Conservation (phyloP, 2,888 invertebrate species). For the Sepioteuthis lessoniana region DNA sequence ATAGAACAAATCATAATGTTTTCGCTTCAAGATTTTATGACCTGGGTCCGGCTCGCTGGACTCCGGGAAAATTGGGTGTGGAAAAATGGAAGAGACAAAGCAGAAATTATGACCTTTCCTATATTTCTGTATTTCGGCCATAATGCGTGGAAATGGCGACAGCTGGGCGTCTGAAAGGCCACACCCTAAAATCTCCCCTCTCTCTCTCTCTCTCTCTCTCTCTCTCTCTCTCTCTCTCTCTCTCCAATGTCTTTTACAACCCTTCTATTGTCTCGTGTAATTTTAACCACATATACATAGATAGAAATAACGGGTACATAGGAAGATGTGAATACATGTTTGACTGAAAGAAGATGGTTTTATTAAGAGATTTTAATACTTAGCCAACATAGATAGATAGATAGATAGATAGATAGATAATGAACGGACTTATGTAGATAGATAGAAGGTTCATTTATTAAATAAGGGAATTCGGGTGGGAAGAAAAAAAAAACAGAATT, state of each 20-base stretch:
- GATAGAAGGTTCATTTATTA: too few species aligned
- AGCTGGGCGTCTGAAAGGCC: neutral
- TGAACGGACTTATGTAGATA: too few species aligned
- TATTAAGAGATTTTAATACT: too few species aligned
- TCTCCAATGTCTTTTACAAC: neutral
- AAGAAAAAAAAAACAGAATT: too few species aligned
- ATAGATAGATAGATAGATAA: too few species aligned
- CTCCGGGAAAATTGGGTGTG: neutral
- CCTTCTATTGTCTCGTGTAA: too few species aligned
- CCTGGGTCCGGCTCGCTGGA: neutral
- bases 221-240: neutral
- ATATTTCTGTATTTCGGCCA: neutral
- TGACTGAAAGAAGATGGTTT: too few species aligned
- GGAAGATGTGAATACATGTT: too few species aligned
- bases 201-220: neutral
- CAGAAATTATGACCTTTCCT: neutral
- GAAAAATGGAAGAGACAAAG: neutral
- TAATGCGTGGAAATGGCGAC: neutral
- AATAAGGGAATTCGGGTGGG: too few species aligned
- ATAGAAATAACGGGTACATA: too few species aligned
- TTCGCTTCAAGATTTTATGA: neutral
- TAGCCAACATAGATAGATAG: too few species aligned
- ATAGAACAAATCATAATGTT: slow-evolving; percentile 8
- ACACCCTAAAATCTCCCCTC: neutral
- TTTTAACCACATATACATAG: too few species aligned